Evolutionary conservation across 2,888 invertebrate species (phyloP).

Genomic region (Petrophora chlorosata): DNA sequence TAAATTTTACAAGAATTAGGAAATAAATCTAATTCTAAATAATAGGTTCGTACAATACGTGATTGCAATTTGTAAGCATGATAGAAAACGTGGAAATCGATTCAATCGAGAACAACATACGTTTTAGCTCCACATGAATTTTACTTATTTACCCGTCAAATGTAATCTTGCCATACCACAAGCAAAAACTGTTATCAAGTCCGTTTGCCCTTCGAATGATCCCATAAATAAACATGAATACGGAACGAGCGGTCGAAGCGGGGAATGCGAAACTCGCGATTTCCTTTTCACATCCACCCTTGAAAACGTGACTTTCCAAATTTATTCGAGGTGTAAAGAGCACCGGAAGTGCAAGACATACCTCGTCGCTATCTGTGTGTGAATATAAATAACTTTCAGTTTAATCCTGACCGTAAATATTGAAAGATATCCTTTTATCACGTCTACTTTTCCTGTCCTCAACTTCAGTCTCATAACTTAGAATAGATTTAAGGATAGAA

Average conservation of each 20-base stretch:
- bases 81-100: too few species aligned
- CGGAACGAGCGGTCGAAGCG: slow-evolving; percentile 52
- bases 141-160: slow-evolving; percentile 16
- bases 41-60: too few species aligned
- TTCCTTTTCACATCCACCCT: slow-evolving; percentile 55
- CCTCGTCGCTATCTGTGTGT: slow-evolving; percentile 32
- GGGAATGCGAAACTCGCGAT: slow-evolving; percentile 50
- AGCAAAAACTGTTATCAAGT: slow-evolving; percentile 44
- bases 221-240: slow-evolving; percentile 61
- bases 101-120: background rate
- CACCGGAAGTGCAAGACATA: slow-evolving; percentile 47
- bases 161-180: slow-evolving; percentile 19
- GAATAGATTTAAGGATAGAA: too few species aligned
- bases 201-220: slow-evolving; percentile 56
- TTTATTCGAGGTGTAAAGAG: slow-evolving; percentile 38
- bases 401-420: slow-evolving; percentile 4
- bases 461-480: too few species aligned
- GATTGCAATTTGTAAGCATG: too few species aligned
- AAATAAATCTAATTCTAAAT: too few species aligned
- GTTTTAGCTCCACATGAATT: background rate
- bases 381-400: slow-evolving; percentile 36
- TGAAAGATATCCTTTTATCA: too few species aligned
- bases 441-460: too few species aligned
- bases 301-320: slow-evolving; percentile 61
- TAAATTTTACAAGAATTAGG: too few species aligned